A percentile compares a stretch with the other conserved stretches of the same genome.
phyloP scores from a whole-genome alignment of 64 coral and sea anemone genomes.

The Stichodactyla helianthus region DNA sequence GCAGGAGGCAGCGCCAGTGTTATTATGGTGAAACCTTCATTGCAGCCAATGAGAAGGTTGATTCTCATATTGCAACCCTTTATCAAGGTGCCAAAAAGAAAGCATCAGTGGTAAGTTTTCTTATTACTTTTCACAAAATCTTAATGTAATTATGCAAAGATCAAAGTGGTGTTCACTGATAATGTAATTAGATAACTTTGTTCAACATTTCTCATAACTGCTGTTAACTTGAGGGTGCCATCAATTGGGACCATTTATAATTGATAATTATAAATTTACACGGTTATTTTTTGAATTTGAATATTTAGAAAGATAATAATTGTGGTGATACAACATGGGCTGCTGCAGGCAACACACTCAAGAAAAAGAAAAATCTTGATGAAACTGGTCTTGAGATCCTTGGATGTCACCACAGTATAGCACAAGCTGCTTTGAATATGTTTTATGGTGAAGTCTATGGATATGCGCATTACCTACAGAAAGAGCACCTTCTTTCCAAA shows the following conservation, averaged over 20 bases:
- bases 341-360: constrained; percentile 38
- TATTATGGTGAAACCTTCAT: constrained; percentile 56
- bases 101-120: too few relatives aligned
- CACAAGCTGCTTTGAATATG: constrained; percentile 34
- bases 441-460: constrained; percentile 40
- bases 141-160: too few relatives aligned
- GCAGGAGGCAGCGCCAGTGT: constrained; percentile 33
- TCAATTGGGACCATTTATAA: constrained; percentile 10
- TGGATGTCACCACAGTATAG: constrained; percentile 36
- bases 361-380: constrained; percentile 41
- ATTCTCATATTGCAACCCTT: constrained; percentile 47
- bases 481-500: neutral
- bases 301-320: constrained; percentile 23
- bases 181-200: too few relatives aligned
- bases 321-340: constrained; percentile 65
- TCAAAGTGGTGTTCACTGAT: too few relatives aligned
- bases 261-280: neutral
- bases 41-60: constrained; percentile 49
- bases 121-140: too few relatives aligned
- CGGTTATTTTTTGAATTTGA: neutral
- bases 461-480: constrained; percentile 40
- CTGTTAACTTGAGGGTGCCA: too few relatives aligned
- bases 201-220: too few relatives aligned
- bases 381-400: constrained; percentile 45
- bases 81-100: constrained; percentile 32